Percentiles rank a stretch among this genome's conserved stretches.
Conservation (phyloP, 2,888 invertebrate genomes). For the Parnassius smintheus region DNA sequence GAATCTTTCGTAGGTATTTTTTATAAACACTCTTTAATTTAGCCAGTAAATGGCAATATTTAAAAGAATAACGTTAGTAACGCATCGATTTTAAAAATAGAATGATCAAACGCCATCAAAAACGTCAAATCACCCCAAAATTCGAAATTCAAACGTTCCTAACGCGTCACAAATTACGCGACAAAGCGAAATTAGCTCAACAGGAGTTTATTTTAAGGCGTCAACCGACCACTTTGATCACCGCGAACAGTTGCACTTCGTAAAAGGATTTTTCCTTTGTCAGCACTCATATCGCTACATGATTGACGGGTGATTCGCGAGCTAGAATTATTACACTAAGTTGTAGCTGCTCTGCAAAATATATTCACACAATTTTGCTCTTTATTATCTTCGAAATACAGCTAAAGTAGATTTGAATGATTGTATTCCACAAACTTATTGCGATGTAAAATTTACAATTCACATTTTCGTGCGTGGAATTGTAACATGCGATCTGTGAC, state of each 20-base stretch:
- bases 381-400: slow-evolving; percentile 28
- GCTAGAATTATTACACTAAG: slow-evolving; percentile 58
- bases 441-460: slow-evolving; percentile 35
- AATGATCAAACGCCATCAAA: slow-evolving; percentile 17
- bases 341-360: slow-evolving; percentile 17
- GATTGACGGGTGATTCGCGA: slow-evolving; percentile 73
- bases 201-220: slow-evolving; percentile 62
- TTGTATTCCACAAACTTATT: slow-evolving; percentile 33
- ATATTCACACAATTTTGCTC: slow-evolving; percentile 28
- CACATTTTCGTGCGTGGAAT: slow-evolving; percentile 5
- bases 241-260: slow-evolving; percentile 57
- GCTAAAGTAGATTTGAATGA: slow-evolving; percentile 23
- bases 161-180: slow-evolving; percentile 49
- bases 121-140: slow-evolving; percentile 22
- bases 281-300: slow-evolving; percentile 66
- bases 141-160: slow-evolving; percentile 32
- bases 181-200: slow-evolving; percentile 66
- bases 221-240: slow-evolving; percentile 71
- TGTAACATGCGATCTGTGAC: slow-evolving; percentile 33
- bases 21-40: too few species aligned
- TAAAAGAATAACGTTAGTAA: too few species aligned
- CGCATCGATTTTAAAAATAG: slow-evolving; percentile 3
- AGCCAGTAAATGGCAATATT: too few species aligned
- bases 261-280: slow-evolving; percentile 78
- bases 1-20: too few species aligned